Base-by-base conservation (phyloP, 2,113 vertebrate species). In the Onychorhynchus coronatus region DNA sequence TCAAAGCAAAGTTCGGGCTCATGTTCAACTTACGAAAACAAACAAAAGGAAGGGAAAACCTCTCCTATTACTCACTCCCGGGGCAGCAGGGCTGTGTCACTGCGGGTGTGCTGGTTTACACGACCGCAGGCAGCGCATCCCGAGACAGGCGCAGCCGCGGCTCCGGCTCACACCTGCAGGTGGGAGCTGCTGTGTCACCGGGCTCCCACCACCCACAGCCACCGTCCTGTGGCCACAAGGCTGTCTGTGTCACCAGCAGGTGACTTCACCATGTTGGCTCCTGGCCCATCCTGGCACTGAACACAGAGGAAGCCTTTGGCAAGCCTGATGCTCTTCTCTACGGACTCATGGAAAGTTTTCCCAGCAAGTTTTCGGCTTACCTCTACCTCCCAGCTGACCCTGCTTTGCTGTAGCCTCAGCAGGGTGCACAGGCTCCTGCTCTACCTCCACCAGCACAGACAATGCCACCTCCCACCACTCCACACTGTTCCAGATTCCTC, bases 311-410 rank as follows among this genome's bases (percentile, higher is more conserved):
- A 90, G 50, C 24, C 39, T 27, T 67, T 39, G 74, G 47, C 2
- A 6, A 4, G 3, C 49, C 20, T 4, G 39, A 4, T 1, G 0
- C 30, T 33, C 67, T 10, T 24, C 39, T 30, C 61, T 18, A 0
- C 0, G 0, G 33, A 55, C 11, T 28, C 12, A 2, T 11, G 4
- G 33, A 15, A 12, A 15, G 53, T 16, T 73, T 50, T 72, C 55
- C 31, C 78, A 6, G 44, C 11, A 24, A 17, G 39, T 8, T 72
- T 50, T 56, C 50, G 19, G 58, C 42, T 85, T 61, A 22, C 8
- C 21, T 61, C 6, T 37, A 25, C 31, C 55, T 59, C 33, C 6
- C 1, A 2, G 14, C 28, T 68, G 79, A 82, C 44, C 31, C 24
- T 76, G 46, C 30, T 77, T 71, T 59, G 56, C 33, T 15, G 56